Evolutionary conservation across 35 echinoderm and acorn worm genomes (phyloP).

Genomic region (Diadema setosum): DNA sequence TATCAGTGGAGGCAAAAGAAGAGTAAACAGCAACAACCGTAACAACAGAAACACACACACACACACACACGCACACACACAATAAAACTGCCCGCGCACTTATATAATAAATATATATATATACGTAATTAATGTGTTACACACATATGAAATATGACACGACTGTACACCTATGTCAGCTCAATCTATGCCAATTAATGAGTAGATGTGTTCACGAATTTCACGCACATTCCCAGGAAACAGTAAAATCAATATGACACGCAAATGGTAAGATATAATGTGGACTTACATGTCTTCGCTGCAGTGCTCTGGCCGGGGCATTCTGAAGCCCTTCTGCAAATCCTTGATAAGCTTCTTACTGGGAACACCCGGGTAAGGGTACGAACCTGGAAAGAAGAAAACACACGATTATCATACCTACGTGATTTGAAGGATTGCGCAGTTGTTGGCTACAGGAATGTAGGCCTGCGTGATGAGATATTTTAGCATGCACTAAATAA

Average conservation of each 20-base stretch:
- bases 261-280: neutral
- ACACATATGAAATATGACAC: neutral
- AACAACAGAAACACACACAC: no score
- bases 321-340: conserved; percentile 64
- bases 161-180: neutral
- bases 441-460: no score
- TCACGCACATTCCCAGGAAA: neutral
- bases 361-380: conserved; percentile 80
- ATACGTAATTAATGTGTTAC: neutral
- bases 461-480: no score
- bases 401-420: no score
- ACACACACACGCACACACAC: neutral
- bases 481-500: no score
- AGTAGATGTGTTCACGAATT: neutral
- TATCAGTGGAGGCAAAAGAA: no score
- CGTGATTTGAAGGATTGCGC: no score
- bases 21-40: no score
- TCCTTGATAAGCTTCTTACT: conserved; percentile 57
- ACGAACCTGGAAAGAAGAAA: conserved; percentile 36
- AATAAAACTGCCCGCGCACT: neutral
- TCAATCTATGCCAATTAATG: neutral
- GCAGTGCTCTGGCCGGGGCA: conserved; percentile 74
- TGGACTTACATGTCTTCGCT: conserved; percentile 62
- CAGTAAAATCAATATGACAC: neutral
- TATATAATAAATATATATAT: neutral